phyloP scores from a whole-genome alignment of 2,113 vertebrate species.

The Solea solea region DNA sequence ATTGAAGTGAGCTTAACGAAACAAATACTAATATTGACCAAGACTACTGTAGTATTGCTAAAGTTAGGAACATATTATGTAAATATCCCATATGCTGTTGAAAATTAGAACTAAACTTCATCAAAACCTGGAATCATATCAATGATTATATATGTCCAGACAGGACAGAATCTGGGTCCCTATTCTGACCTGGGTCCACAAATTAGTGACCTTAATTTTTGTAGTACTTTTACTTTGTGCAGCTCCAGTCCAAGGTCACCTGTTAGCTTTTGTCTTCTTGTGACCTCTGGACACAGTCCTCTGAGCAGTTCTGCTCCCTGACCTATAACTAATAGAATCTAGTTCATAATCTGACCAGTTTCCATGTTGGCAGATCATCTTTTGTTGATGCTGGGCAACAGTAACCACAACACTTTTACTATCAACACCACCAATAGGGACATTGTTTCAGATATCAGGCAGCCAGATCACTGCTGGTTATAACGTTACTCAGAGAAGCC shows the following conservation, averaged over 20 bases:
- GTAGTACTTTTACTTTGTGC: neutral
- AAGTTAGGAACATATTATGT: too few relatives aligned
- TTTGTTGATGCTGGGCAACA: constrained; percentile 53
- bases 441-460: constrained; percentile 23
- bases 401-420: constrained; percentile 69
- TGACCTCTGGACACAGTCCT: neutral
- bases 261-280: neutral
- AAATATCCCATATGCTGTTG: too few relatives aligned
- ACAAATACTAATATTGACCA: too few relatives aligned
- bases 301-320: neutral
- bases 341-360: neutral
- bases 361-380: constrained; percentile 39
- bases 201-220: neutral
- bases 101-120: too few relatives aligned
- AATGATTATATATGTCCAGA: too few relatives aligned
- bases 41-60: too few relatives aligned
- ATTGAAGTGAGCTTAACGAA: too few relatives aligned
- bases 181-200: neutral
- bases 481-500: constrained; percentile 1
- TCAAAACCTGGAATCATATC: neutral
- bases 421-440: constrained; percentile 27
- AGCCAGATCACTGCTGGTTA: neutral
- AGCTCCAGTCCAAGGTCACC: neutral
- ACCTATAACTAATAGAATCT: neutral
- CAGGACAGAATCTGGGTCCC: too few relatives aligned